Evolutionary conservation across 2,113 vertebrate genomes (phyloP), one percentile per base, ranked within the genome.

Genomic region (Apeltes quadracus): DNA sequence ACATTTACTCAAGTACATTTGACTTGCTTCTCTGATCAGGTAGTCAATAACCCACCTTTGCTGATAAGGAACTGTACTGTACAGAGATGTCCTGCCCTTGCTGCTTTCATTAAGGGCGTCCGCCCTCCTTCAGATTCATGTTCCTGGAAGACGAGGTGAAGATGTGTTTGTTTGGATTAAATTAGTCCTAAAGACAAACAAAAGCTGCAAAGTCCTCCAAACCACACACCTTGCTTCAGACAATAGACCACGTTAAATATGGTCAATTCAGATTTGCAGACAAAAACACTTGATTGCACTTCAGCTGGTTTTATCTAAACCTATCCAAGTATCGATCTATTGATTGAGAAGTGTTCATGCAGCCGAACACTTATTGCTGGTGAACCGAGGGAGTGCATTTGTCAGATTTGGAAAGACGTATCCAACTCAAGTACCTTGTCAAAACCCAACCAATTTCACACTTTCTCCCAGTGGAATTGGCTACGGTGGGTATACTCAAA

Each of bases 61-160:
- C 97, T 99, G 91, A 99, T 98, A 75, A 99, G 95, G 90, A 99
- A 99, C 88, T 99, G 98, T 75, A 99, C 97, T 69, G 98, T 99
- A 82, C 98, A 99, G 73, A 99, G 94, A 90, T 99, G 98, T 83
- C 98, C 98, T 39, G 98, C 98, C 93, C 98, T 94, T 1, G 98
- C 98, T 83, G 97, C 98, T 91, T 99, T 99, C 98, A 99, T 99
- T 61, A 99, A 90, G 59, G 98, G 98, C 32, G 98, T 99, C 87
- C 98, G 95, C 39, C 98, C 98, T 72, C 98, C 98, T 93, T 99
- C 98, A 72, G 97, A 99, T 93, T 99, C 97, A 18, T 99, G 98
- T 61, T 99, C 98, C 98, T 99, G 34, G 64, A 41, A 44, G 43
- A 70, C n/a, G 74, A 48, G 11, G 55, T 9, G 18, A 53, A 44